A percentile compares a stretch with the other conserved stretches of the same genome.
Conservation (phyloP, 2,888 invertebrate genomes). For the Drosophila robusta region DNA sequence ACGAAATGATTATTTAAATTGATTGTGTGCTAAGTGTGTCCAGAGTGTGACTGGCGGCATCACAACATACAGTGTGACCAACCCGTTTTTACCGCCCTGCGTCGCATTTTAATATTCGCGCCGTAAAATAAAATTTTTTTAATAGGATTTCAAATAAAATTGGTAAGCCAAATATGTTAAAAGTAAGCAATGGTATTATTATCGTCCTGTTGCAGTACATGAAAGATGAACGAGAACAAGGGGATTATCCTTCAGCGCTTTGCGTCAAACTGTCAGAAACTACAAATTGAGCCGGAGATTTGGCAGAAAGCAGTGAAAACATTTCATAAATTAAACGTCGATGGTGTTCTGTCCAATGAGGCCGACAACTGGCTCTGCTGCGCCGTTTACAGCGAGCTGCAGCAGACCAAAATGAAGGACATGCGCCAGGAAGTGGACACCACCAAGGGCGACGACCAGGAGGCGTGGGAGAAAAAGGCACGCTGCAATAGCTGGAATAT, state of each 20-base stretch:
- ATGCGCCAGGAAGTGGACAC: constrained; percentile 22
- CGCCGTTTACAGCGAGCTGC: constrained; percentile 60
- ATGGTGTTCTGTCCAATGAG: constrained; percentile 42
- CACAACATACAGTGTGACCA: constrained; percentile 39
- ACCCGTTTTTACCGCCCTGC: constrained; percentile 18
- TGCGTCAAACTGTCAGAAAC: constrained; percentile 28
- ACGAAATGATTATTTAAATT: background rate
- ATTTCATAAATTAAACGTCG: constrained; percentile 40
- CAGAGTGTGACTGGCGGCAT: background rate
- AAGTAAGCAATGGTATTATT: background rate
- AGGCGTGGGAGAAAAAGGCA: constrained; percentile 16
- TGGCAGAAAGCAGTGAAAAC: constrained; percentile 42
- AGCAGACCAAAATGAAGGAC: constrained; percentile 49
- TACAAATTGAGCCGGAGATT: constrained; percentile 42
- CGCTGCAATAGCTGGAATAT: constrained; percentile 60
- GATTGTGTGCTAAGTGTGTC: too few species aligned
- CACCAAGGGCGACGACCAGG: background rate
- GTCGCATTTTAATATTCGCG: constrained; percentile 56
- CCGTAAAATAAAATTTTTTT: constrained; percentile 17
- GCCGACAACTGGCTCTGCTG: constrained; percentile 64
- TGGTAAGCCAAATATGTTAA: constrained; percentile 2
- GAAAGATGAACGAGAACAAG: constrained; percentile 24
- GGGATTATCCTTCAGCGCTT: constrained; percentile 26
- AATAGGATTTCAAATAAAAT: background rate
- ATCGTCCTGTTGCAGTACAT: background rate